Percentiles rank a stretch among this genome's conserved stretches.
phyloP scores from a whole-genome alignment of 1,140 invertebrate genomes.

The Stratiolaelaps scimitus region DNA sequence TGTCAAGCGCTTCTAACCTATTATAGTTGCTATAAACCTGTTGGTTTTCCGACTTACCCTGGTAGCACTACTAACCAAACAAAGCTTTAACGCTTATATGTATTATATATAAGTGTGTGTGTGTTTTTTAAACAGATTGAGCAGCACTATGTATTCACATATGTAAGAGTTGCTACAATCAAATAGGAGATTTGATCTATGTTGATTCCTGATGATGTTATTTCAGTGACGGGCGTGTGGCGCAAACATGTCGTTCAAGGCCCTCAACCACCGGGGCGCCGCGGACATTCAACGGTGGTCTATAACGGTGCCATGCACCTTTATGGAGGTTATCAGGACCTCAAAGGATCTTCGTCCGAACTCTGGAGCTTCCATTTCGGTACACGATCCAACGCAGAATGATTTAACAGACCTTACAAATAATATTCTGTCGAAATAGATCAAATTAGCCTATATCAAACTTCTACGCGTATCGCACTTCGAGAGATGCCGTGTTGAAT shows the following conservation, averaged over 20 bases:
- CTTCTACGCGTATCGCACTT: not conserved
- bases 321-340: slow-evolving; percentile 76
- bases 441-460: not conserved
- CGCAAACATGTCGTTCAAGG: slow-evolving; percentile 40
- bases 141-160: too few relatives aligned
- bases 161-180: too few relatives aligned
- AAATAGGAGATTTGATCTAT: too few relatives aligned
- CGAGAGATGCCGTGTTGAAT: not conserved
- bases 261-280: slow-evolving; percentile 56
- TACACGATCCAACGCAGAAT: slow-evolving; percentile 44
- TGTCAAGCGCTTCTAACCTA: too few relatives aligned
- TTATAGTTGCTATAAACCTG: too few relatives aligned
- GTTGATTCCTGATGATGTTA: not conserved
- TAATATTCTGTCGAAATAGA: not conserved
- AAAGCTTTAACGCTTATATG: too few relatives aligned
- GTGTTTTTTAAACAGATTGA: too few relatives aligned
- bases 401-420: not conserved
- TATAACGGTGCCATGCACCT: slow-evolving; percentile 65
- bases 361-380: slow-evolving; percentile 78
- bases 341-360: slow-evolving; percentile 67
- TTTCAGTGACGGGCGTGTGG: slow-evolving; percentile 37
- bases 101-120: too few relatives aligned
- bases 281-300: slow-evolving; percentile 68
- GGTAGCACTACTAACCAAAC: too few relatives aligned
- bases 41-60: too few relatives aligned